phyloP scores from a whole-genome alignment of 2,888 invertebrate species.

The Patella ulyssiponensis region DNA sequence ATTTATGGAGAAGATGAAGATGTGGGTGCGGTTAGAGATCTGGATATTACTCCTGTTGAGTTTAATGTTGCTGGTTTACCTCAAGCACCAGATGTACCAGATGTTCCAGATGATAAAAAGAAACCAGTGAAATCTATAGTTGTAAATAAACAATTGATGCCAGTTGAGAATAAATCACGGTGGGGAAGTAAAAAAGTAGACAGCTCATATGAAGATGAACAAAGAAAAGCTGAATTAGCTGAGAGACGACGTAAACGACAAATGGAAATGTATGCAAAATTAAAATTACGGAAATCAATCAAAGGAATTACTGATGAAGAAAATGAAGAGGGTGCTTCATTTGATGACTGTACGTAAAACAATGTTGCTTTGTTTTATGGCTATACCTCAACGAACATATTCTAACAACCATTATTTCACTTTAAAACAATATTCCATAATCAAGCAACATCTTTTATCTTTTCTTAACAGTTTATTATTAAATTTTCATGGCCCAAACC shows the following conservation, averaged over 20 bases:
- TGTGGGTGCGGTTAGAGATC: background rate
- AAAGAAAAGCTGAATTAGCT: slow-evolving; percentile 48
- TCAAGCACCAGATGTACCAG: slow-evolving; percentile 11
- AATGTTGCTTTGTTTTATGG: too few relatives aligned
- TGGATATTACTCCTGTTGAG: background rate
- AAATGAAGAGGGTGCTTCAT: slow-evolving; percentile 38
- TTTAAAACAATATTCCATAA: too few relatives aligned
- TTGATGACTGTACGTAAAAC: slow-evolving; percentile 55
- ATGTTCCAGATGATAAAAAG: background rate
- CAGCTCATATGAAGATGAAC: slow-evolving; percentile 51
- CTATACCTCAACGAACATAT: too few relatives aligned
- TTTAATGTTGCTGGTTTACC: slow-evolving; percentile 19
- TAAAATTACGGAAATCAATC: slow-evolving; percentile 33
- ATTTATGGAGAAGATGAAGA: slow-evolving; percentile 23
- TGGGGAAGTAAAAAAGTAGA: slow-evolving; percentile 37
- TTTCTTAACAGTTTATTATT: too few relatives aligned
- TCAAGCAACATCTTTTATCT: too few relatives aligned
- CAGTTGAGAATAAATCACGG: slow-evolving; percentile 25
- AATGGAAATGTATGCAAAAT: slow-evolving; percentile 50
- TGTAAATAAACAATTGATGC: slow-evolving; percentile 16
- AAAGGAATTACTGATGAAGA: slow-evolving; percentile 30
- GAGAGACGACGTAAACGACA: slow-evolving; percentile 54
- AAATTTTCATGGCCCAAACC: too few relatives aligned
- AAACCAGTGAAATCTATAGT: slow-evolving; percentile 1
- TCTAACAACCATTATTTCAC: too few relatives aligned